Evolutionary conservation across 2,888 invertebrate species (phyloP).

Genomic region (Drosophila ustulata): DNA sequence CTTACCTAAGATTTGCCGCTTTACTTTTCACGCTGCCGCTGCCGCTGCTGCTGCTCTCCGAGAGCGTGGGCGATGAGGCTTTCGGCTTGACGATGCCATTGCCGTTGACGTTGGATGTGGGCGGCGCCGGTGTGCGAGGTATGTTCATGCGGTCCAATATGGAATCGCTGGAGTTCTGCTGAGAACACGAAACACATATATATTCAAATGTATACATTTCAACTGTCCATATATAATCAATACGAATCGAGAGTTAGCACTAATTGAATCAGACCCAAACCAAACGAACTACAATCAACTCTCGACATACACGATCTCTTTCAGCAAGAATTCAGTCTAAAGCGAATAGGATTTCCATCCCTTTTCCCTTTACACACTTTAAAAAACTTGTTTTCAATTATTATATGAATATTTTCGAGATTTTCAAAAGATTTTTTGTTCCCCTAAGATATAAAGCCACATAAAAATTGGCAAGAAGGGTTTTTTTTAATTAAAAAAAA

Average conservation of each 20-base stretch:
- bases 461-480: no score
- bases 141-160: constrained; percentile 85
- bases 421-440: no score
- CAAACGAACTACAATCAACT: background rate
- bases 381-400: no score
- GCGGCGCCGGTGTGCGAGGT: constrained; percentile 57
- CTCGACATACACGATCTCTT: no score
- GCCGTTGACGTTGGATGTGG: constrained; percentile 36
- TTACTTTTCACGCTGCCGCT: constrained; percentile 82
- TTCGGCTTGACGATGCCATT: constrained; percentile 59
- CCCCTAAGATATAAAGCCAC: no score
- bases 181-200: background rate
- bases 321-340: no score
- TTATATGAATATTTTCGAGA: no score
- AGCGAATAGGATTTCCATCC: no score
- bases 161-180: constrained; percentile 88
- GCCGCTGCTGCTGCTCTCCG: constrained; percentile 80
- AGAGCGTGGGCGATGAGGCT: constrained; percentile 82
- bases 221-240: background rate
- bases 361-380: no score
- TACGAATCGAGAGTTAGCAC: background rate
- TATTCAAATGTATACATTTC: background rate
- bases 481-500: no score
- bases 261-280: background rate
- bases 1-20: constrained; percentile 84